Percentiles rank a stretch among this genome's conserved stretches.
phyloP scores from a whole-genome alignment of 2,797 vertebrate genomes.

The Hoplostethus mediterraneus region DNA sequence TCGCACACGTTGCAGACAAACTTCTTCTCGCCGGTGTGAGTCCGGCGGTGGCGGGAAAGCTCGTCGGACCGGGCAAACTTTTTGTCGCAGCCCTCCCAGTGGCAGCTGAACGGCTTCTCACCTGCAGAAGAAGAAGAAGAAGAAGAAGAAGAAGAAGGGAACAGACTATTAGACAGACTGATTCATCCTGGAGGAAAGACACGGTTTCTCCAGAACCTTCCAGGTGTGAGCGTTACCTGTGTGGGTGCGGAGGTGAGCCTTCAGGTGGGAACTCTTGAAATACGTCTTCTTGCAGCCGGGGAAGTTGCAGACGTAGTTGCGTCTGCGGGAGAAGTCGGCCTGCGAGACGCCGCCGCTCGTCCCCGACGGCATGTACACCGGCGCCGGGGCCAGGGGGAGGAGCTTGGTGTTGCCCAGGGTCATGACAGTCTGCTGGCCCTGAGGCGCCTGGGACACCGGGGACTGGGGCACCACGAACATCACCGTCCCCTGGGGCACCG shows the following conservation, averaged over 20 bases:
- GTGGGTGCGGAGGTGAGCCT: constrained; percentile 97
- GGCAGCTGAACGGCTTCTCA: constrained; percentile 97
- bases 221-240: constrained; percentile 84
- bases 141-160: constrained; percentile 8
- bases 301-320: constrained; percentile 94
- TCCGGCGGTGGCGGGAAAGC: constrained; percentile 95
- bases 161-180: not conserved
- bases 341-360: constrained; percentile 72
- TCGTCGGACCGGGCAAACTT: constrained; percentile 97
- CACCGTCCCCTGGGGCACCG: constrained; percentile 90
- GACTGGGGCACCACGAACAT: constrained; percentile 94
- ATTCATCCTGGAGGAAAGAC: no score
- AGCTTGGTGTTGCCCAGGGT: constrained; percentile 92
- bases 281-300: constrained; percentile 97
- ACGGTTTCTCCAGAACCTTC: no score
- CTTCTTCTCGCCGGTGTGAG: constrained; percentile 98
- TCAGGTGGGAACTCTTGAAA: constrained; percentile 98
- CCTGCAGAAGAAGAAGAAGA: constrained; percentile 79
- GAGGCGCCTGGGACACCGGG: constrained; percentile 74
- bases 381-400: constrained; percentile 94
- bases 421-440: constrained; percentile 83
- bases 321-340: constrained; percentile 92
- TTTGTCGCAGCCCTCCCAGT: constrained; percentile 96
- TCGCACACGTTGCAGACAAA: constrained; percentile 94
- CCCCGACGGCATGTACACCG: constrained; percentile 88